Evolutionary conservation across 2,113 vertebrate genomes (phyloP).

Genomic region (Nettapus auritus): DNA sequence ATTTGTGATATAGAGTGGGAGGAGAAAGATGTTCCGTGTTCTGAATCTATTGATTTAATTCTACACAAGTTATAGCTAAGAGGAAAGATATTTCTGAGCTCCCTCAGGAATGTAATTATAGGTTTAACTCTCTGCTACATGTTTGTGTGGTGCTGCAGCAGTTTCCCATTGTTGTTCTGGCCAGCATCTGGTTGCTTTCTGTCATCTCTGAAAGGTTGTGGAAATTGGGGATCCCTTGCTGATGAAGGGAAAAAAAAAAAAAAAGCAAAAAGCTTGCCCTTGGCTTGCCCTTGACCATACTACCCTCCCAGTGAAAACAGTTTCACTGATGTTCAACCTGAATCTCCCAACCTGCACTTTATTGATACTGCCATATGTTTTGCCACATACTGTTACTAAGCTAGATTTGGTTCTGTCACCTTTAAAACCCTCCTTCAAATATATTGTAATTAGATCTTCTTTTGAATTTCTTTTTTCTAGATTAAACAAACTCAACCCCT

Average conservation of each 20-base stretch:
- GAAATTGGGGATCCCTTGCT: fast-evolving
- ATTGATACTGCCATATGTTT: not conserved
- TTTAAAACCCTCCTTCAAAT: not conserved
- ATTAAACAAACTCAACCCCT: not conserved
- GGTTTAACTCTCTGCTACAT: not conserved
- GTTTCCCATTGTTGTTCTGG: not conserved
- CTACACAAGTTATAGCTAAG: not conserved
- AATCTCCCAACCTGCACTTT: not conserved
- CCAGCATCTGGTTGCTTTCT: not conserved
- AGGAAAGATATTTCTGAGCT: constrained; percentile 8
- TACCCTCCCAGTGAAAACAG: not conserved
- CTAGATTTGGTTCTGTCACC: not conserved
- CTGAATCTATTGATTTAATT: constrained; percentile 21
- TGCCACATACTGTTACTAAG: not conserved
- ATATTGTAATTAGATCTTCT: not conserved
- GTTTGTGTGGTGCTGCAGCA: not conserved
- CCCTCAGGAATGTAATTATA: constrained; percentile 27
- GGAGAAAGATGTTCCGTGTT: not conserved
- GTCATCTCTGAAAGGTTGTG: not conserved
- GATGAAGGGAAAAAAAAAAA: not conserved
- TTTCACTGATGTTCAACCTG: not conserved
- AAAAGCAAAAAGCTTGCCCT: not conserved
- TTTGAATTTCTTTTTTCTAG: not conserved
- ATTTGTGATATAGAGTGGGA: not conserved
- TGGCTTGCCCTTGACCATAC: not conserved